phyloP scores from a whole-genome alignment of 2,888 invertebrate species.

The Labia minor region DNA sequence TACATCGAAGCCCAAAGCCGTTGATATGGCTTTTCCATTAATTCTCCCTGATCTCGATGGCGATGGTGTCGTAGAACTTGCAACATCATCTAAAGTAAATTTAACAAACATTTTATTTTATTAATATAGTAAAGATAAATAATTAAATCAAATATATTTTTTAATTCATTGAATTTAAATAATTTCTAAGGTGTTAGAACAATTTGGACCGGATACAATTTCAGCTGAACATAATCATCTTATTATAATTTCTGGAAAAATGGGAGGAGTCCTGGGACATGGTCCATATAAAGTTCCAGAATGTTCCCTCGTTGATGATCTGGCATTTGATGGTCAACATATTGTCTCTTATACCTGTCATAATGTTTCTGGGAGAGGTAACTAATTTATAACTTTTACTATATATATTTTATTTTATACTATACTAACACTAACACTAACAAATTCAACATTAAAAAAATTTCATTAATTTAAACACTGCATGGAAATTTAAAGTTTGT shows the following conservation, averaged over 20 bases:
- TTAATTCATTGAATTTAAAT: background rate
- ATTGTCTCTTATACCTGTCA: slow-evolving; percentile 23
- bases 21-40: slow-evolving; percentile 54
- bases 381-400: background rate
- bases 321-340: slow-evolving; percentile 19
- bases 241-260: slow-evolving; percentile 57
- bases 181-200: background rate
- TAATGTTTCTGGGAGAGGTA: slow-evolving; percentile 21
- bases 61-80: slow-evolving; percentile 58
- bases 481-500: no score
- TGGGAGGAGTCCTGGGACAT: slow-evolving; percentile 43
- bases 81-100: slow-evolving; percentile 37
- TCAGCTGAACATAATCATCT: slow-evolving; percentile 45
- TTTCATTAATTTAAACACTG: no score
- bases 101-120: background rate
- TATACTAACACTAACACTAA: slow-evolving; percentile 24
- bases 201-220: background rate
- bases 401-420: slow-evolving; percentile 18
- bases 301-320: slow-evolving; percentile 18
- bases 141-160: background rate
- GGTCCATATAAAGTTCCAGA: slow-evolving; percentile 16
- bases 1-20: slow-evolving; percentile 32
- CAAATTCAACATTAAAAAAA: no score
- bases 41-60: slow-evolving; percentile 60
- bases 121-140: no score